Conservation (phyloP, 2,888 invertebrate species). For the Trachelus troglodyta region DNA sequence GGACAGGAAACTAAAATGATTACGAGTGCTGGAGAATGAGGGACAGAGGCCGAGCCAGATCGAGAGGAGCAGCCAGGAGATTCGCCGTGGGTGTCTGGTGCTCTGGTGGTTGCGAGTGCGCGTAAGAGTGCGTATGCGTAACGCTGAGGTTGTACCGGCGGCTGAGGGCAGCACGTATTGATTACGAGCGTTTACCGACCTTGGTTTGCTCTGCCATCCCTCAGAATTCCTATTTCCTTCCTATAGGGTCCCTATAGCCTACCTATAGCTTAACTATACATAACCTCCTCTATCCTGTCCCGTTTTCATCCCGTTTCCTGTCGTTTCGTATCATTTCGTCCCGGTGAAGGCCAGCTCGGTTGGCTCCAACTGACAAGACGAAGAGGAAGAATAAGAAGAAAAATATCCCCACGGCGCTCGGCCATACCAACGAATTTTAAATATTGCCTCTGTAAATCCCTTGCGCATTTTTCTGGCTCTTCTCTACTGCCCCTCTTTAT, state of each 20-base stretch:
- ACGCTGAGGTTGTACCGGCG: constrained; percentile 5
- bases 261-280: not conserved
- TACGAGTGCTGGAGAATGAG: not conserved
- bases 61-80: not conserved
- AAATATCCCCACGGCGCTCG: constrained; percentile 10
- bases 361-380: not conserved
- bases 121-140: constrained; percentile 6
- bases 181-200: constrained; percentile 20
- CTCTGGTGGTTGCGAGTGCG: not conserved
- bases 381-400: not conserved
- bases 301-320: not conserved
- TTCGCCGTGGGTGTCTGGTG: not conserved
- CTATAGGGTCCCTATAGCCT: not conserved
- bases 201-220: not conserved
- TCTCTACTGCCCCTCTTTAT: not conserved
- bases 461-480: not conserved
- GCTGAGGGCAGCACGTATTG: constrained; percentile 20
- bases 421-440: constrained; percentile 31
- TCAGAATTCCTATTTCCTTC: not conserved
- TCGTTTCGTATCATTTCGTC: not conserved
- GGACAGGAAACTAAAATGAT: not conserved
- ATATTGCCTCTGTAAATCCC: constrained; percentile 27
- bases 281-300: not conserved
- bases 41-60: not conserved
- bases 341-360: not conserved